These are phyloP conservation scores for Kradibia gibbosae DNA, from an alignment of 1,140 invertebrate genomes.

Conservation along the genomic window DNA sequence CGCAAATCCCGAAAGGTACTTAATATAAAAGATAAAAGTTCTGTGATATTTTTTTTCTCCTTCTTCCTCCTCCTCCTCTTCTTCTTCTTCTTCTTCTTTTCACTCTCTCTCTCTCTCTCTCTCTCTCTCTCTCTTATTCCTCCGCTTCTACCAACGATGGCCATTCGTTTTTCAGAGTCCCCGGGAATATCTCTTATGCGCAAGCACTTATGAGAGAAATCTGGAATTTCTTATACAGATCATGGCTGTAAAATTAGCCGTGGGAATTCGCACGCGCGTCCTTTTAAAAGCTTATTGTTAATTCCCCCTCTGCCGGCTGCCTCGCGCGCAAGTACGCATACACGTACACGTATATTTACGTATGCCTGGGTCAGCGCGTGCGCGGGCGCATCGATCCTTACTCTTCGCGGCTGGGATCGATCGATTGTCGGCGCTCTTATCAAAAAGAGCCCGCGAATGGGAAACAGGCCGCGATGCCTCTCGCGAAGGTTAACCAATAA, in stretches of 20 bases:
- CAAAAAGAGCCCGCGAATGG: too few relatives aligned
- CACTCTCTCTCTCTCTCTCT: too few relatives aligned
- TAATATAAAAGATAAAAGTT: conserved; percentile 51
- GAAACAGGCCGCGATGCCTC: too few relatives aligned
- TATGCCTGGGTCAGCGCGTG: not conserved
- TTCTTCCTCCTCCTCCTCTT: too few relatives aligned
- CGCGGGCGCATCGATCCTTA: not conserved
- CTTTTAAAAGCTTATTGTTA: conserved; percentile 4
- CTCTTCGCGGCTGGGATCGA: too few relatives aligned
- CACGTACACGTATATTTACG: not conserved
- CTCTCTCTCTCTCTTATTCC: too few relatives aligned
- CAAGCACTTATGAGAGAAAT: not conserved
- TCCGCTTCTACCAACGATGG: conserved; percentile 25
- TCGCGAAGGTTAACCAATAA: too few relatives aligned
- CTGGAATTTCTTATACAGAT: conserved; percentile 42
- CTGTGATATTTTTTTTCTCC: conserved; percentile 34
- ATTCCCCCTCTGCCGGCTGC: too few relatives aligned
- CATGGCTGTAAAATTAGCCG: conserved; percentile 35
- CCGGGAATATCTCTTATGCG: not conserved
- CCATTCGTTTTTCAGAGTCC: conserved; percentile 21
- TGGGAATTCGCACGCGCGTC: conserved; percentile 27
- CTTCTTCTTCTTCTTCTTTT: too few relatives aligned
- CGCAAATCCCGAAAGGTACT: conserved; percentile 35
- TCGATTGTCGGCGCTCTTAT: too few relatives aligned
- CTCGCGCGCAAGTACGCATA: too few relatives aligned